phyloP scores from a whole-genome alignment of 2,113 vertebrate species.

The Callionymus lyra region DNA sequence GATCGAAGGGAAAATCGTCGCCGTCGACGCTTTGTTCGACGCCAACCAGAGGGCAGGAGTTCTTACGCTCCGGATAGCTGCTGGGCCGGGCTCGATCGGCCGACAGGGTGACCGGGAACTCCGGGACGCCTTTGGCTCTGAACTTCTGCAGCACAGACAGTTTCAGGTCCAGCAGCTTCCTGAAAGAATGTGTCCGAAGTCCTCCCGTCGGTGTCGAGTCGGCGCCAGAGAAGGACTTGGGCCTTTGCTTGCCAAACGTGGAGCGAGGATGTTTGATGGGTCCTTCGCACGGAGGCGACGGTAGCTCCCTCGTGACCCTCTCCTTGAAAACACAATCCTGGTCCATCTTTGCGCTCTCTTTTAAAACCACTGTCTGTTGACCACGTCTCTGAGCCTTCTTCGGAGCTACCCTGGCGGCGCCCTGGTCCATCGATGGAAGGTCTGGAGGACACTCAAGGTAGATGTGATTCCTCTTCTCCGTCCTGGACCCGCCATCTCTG shows the following conservation, averaged over 20 bases:
- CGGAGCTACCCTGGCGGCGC: conserved; percentile 60
- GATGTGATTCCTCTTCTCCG: conserved; percentile 16
- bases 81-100: neutral
- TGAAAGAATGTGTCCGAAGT: conserved; percentile 73
- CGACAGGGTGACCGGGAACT: too few relatives aligned
- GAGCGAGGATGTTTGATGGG: conserved; percentile 29
- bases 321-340: neutral
- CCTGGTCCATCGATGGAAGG: conserved; percentile 34
- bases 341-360: conserved; percentile 8
- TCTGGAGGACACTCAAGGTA: conserved; percentile 49
- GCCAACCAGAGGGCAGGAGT: conserved; percentile 19
- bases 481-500: conserved; percentile 24
- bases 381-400: conserved; percentile 79
- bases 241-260: conserved; percentile 68
- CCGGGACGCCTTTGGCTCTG: conserved; percentile 59
- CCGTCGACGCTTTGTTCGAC: conserved; percentile 47
- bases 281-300: conserved; percentile 40
- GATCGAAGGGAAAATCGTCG: conserved; percentile 31
- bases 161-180: conserved; percentile 78
- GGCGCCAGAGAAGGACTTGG: conserved; percentile 81
- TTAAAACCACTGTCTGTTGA: too few relatives aligned
- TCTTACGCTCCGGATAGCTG: conserved; percentile 1
- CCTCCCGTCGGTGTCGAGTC: conserved; percentile 69
- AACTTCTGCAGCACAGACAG: conserved; percentile 73
- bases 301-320: conserved; percentile 17